Conservation (phyloP, 2,797 vertebrate species). For the Epinephelus awoara region DNA sequence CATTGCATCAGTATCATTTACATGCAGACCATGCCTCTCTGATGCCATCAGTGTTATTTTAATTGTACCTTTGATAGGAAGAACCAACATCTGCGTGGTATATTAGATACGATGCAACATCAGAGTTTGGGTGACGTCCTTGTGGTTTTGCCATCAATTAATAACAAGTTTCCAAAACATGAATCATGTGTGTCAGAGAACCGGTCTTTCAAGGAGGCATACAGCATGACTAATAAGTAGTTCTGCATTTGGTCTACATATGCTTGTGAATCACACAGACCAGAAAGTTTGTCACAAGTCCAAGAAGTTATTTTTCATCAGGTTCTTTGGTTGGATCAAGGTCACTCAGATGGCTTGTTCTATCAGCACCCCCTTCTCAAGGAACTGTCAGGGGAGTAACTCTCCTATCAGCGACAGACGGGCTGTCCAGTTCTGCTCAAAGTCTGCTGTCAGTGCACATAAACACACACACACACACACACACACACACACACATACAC, state of each 20-base stretch:
- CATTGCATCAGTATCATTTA: neutral
- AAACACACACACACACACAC: conserved; percentile 42
- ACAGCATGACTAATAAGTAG: conserved; percentile 37
- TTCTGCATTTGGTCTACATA: conserved; percentile 45
- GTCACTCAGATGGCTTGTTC: conserved; percentile 49
- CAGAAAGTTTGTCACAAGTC: conserved; percentile 21
- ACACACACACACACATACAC: neutral
- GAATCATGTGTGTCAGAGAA: conserved; percentile 21
- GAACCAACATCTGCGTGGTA: neutral
- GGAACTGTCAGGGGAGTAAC: conserved; percentile 58
- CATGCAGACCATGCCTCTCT: neutral
- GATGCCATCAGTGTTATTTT: conserved; percentile 19
- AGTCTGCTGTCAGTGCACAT: conserved; percentile 50
- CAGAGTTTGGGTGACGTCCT: neutral
- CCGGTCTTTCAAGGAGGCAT: neutral
- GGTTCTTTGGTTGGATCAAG: conserved; percentile 56
- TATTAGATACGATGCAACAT: conserved; percentile 10
- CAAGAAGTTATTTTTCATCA: conserved; percentile 16
- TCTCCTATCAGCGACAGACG: conserved; percentile 61
- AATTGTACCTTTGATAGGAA: neutral
- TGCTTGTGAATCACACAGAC: conserved; percentile 50
- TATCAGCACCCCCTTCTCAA: conserved; percentile 49
- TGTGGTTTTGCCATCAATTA: conserved; percentile 18
- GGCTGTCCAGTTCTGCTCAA: conserved; percentile 52
- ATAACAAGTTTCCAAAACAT: neutral